Conservation (phyloP, 1,140 invertebrate genomes). For the Centruroides vittatus region DNA sequence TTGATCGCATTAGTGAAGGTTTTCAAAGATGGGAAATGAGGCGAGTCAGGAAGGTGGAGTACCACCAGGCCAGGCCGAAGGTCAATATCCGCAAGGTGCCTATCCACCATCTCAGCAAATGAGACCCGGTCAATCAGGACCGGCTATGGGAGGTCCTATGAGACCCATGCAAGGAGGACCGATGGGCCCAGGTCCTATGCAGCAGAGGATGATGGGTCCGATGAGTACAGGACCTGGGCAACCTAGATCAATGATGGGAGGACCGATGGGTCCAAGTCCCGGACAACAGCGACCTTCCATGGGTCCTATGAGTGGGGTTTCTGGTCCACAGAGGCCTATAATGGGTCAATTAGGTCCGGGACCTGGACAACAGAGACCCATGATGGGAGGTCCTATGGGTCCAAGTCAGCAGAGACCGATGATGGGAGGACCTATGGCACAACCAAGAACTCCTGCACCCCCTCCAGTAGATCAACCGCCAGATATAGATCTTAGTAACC, state of each 20-base stretch:
- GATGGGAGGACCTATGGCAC: conserved; percentile 3
- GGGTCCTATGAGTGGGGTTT: too few species aligned
- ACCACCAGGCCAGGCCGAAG: background rate
- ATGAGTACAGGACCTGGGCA: background rate
- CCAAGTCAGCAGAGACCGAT: conserved; percentile 12
- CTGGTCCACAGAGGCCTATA: too few species aligned
- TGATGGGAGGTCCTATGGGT: conserved; percentile 11
- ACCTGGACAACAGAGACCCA: conserved; percentile 15
- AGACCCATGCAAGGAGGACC: conserved; percentile 1
- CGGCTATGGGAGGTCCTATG: background rate
- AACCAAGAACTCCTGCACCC: conserved; percentile 1
- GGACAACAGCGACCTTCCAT: background rate
- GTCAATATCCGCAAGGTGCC: background rate
- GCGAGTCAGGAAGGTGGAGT: conserved; percentile 10
- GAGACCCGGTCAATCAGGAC: background rate
- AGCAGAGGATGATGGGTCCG: background rate
- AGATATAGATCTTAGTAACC: conserved; percentile 43
- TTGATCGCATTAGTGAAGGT: background rate
- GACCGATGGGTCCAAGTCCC: background rate
- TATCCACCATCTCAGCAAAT: background rate
- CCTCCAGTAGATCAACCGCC: conserved; percentile 23
- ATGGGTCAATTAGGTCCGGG: too few species aligned
- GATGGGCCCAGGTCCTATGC: background rate
- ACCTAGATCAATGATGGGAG: background rate
- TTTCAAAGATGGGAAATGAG: conserved; percentile 11